phyloP scores from a whole-genome alignment of 1,140 invertebrate genomes.

The Drosophila jambulina region DNA sequence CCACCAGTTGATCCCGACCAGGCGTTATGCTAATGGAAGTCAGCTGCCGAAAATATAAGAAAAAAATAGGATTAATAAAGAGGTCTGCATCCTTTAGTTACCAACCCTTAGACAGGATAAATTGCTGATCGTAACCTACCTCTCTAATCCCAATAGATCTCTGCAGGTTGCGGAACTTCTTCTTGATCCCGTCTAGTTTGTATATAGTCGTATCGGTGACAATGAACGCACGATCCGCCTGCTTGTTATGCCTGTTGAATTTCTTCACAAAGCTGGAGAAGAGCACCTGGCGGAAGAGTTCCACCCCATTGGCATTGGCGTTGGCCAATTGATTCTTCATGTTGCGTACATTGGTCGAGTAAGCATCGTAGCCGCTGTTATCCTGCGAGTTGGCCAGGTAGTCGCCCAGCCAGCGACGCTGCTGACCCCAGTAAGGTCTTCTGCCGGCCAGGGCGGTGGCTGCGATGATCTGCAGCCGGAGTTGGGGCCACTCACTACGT shows the following conservation, averaged over 20 bases:
- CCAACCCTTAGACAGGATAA: no score
- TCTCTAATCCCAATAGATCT: slow-evolving; percentile 92
- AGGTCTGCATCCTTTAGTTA: neutral
- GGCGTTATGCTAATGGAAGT: slow-evolving; percentile 93
- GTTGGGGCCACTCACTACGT: slow-evolving; percentile 93
- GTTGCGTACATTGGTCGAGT: slow-evolving; percentile 89
- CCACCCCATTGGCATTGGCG: slow-evolving; percentile 80
- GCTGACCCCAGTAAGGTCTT: slow-evolving; percentile 93
- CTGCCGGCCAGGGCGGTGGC: slow-evolving; percentile 91
- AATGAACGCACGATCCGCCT: slow-evolving; percentile 94
- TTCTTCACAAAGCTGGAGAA: slow-evolving; percentile 89
- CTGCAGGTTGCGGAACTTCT: slow-evolving; percentile 95
- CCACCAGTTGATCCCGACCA: slow-evolving; percentile 94
- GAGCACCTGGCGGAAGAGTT: slow-evolving; percentile 88
- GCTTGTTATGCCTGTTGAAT: slow-evolving; percentile 93
- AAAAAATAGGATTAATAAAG: neutral
- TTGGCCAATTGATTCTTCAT: slow-evolving; percentile 86
- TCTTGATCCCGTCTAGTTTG: slow-evolving; percentile 93
- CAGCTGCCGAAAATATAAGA: slow-evolving; percentile 86
- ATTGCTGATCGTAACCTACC: slow-evolving; percentile 85
- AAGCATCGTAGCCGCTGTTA: slow-evolving; percentile 91
- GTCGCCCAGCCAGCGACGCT: slow-evolving; percentile 95
- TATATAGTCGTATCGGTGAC: slow-evolving; percentile 95
- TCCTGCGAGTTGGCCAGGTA: slow-evolving; percentile 92
- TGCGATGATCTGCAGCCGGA: slow-evolving; percentile 92